Evolutionary conservation across 2,888 invertebrate genomes (phyloP).

Genomic region (Epinotia demarniana): DNA sequence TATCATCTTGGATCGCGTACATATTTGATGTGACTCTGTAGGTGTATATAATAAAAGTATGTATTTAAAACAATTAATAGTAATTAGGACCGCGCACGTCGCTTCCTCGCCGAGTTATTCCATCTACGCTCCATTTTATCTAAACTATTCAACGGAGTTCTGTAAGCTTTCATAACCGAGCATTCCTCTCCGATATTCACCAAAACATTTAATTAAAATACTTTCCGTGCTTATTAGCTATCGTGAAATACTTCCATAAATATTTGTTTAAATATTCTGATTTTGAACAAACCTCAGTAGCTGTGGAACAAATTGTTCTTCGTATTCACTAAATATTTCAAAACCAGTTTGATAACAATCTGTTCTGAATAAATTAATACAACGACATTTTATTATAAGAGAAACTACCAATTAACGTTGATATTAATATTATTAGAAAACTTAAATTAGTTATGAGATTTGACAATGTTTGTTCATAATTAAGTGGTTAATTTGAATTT

Average conservation of each 20-base stretch:
- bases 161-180: slow-evolving; percentile 52
- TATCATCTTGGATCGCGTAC: no score
- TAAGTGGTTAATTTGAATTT: slow-evolving; percentile 34
- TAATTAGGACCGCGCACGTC: not conserved
- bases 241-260: slow-evolving; percentile 61
- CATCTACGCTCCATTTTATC: slow-evolving; percentile 23
- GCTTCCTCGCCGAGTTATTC: slow-evolving; percentile 23
- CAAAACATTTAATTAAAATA: slow-evolving; percentile 68
- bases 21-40: no score
- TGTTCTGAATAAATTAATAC: slow-evolving; percentile 72
- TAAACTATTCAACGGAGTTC: slow-evolving; percentile 49
- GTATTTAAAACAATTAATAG: not conserved
- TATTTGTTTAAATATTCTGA: slow-evolving; percentile 51
- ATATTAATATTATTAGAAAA: slow-evolving; percentile 45
- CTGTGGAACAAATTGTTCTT: slow-evolving; percentile 73
- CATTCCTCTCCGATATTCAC: slow-evolving; percentile 48
- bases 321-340: slow-evolving; percentile 64
- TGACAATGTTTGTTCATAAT: slow-evolving; percentile 43
- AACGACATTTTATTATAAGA: slow-evolving; percentile 66
- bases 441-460: slow-evolving; percentile 35
- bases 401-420: slow-evolving; percentile 68
- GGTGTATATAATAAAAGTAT: no score
- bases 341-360: slow-evolving; percentile 65
- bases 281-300: slow-evolving; percentile 52
- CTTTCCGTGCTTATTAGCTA: slow-evolving; percentile 58